Base-by-base conservation (phyloP, 2,888 invertebrate species). In the Eubasilissa splendida region DNA sequence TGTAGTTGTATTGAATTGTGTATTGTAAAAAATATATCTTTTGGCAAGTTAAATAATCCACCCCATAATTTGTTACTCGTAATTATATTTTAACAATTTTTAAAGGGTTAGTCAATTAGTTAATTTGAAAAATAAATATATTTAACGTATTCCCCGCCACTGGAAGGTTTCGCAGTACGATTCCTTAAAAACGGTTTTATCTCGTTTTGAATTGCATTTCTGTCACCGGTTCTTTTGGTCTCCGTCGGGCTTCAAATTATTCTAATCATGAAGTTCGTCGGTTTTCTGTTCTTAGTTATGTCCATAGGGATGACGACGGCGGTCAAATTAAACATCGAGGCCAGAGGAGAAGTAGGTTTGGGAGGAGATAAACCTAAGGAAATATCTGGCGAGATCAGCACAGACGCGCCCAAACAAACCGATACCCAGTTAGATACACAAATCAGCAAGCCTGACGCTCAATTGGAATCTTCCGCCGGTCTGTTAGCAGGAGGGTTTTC, bases 151-250 rank as follows among this genome's bases (percentile, higher is more conserved):
- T 42, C 42, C 42, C 42, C 42, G 42, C 42, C 42, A 42, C 42
- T 42, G 42, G 42, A 42, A 42, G 42, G 42, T 7, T 42, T 22
- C n/a, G 14, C 60, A 14, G 60, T 60, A 60, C 22, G 22, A 22
- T 60, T n/a, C n/a, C 22, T 60, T 22, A 60, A 22, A 58, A 58
- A n/a, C 58, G 58, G 12, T 58, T 58, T n/a, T n/a, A 58, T 58
- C 58, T n/a, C 58, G n/a, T 3, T 3, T n/a, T n/a, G 58, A 58
- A 58, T 4, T 58, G n/a, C 58, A 58, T 58, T 58, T 4, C 12
- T 58, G 58, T 58, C 58, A 9, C 58, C 4, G n/a, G 2, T n/a
- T 58, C 58, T 11, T 4, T 10, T n/a, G 58, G n/a, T n/a, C 58
- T 11, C n/a, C n/a, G 58, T 58, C 58, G 58, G 58, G n/a, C n/a